phyloP scores from a whole-genome alignment of 2,888 invertebrate species.

The Chrysina gloriosa region DNA sequence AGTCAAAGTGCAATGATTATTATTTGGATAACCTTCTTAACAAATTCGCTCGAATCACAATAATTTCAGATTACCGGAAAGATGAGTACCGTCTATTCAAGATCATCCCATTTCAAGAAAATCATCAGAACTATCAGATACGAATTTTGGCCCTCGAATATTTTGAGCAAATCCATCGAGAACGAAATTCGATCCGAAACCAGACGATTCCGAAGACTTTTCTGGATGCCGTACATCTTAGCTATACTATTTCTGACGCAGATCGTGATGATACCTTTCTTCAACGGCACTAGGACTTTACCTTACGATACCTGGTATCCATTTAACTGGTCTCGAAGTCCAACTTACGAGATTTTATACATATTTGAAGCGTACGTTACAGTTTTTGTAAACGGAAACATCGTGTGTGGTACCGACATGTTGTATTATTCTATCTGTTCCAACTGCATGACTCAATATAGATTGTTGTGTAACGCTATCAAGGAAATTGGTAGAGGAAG shows the following conservation, averaged over 20 bases:
- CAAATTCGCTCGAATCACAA: too few relatives aligned
- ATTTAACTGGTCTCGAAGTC: slow-evolving; percentile 41
- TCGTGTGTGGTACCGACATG: slow-evolving; percentile 46
- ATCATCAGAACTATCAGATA: slow-evolving; percentile 40
- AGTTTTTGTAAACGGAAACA: slow-evolving; percentile 38
- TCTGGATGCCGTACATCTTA: slow-evolving; percentile 28
- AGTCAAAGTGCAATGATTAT: too few relatives aligned
- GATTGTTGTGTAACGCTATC: slow-evolving; percentile 42
- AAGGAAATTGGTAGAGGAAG: slow-evolving; percentile 36
- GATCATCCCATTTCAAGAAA: slow-evolving; percentile 37
- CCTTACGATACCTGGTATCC: slow-evolving; percentile 48
- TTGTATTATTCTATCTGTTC: slow-evolving; percentile 44
- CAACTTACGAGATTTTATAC: slow-evolving; percentile 47
- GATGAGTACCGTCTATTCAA: slow-evolving; percentile 39
- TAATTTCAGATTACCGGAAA: slow-evolving; percentile 44
- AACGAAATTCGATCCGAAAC: slow-evolving; percentile 33
- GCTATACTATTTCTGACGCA: slow-evolving; percentile 43
- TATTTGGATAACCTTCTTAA: too few relatives aligned
- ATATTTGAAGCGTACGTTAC: slow-evolving; percentile 43
- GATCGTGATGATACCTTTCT: slow-evolving; percentile 43
- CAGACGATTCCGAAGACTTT: slow-evolving; percentile 23
- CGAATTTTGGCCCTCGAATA: slow-evolving; percentile 45
- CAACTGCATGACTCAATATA: slow-evolving; percentile 46
- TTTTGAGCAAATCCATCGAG: slow-evolving; percentile 38
- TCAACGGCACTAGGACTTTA: slow-evolving; percentile 42